Evolutionary conservation across 2,797 vertebrate genomes (phyloP).

Genomic region (Gouania willdenowi): DNA sequence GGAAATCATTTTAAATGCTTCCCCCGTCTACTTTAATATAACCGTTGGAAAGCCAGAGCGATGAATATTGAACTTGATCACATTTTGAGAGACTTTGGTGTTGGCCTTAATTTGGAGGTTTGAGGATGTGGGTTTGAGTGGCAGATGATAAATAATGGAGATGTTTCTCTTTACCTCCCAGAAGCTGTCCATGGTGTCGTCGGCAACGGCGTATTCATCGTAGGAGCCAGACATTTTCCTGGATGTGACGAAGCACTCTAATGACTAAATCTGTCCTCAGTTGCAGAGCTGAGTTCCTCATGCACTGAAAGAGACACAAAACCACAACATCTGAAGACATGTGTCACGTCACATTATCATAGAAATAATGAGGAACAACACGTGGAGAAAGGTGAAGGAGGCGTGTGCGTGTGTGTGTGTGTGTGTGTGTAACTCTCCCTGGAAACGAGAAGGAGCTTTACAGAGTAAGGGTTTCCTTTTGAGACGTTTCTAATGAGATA

Average conservation of each 20-base stretch:
- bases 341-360: constrained; percentile 3
- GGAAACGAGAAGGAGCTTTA: constrained; percentile 16
- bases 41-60: too few species aligned
- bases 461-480: constrained; percentile 15
- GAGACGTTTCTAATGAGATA: constrained; percentile 41
- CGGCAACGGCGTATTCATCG: constrained; percentile 83
- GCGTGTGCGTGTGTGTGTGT: too few species aligned
- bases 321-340: background rate
- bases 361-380: background rate
- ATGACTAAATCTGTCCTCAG: constrained; percentile 69
- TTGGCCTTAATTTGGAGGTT: too few species aligned
- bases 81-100: too few species aligned
- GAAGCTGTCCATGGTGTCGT: constrained; percentile 97
- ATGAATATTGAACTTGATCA: too few species aligned
- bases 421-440: background rate
- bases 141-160: background rate
- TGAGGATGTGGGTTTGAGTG: background rate
- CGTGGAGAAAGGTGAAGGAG: background rate
- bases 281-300: constrained; percentile 75
- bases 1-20: too few species aligned
- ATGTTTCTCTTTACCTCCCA: constrained; percentile 86
- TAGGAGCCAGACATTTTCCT: constrained; percentile 93
- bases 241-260: constrained; percentile 60
- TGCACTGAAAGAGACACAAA: constrained; percentile 69
- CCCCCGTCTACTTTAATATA: too few species aligned